Evolutionary conservation across 2,797 vertebrate species (phyloP).

Genomic region (Peromyscus nudipes): DNA sequence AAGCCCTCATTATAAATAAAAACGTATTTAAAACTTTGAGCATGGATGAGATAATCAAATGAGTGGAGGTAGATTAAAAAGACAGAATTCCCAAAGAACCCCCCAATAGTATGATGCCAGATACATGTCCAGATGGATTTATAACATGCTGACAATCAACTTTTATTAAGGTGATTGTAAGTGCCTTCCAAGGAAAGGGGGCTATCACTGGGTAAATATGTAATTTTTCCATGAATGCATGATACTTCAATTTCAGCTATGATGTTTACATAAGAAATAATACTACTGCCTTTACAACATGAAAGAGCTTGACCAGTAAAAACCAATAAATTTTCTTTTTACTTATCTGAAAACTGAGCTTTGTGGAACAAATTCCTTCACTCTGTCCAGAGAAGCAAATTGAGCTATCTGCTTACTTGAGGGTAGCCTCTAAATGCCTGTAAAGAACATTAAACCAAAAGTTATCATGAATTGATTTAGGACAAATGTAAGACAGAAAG

Average conservation of each 20-base stretch:
- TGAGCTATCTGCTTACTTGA: conserved; percentile 1
- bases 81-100: conserved; percentile 7
- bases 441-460: conserved; percentile 9
- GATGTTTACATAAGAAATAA: not conserved
- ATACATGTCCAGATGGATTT: not conserved
- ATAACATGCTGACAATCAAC: not conserved
- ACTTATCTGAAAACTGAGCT: not conserved
- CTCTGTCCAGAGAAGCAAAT: not conserved
- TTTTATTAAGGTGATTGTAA: not conserved
- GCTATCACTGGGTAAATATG: not conserved
- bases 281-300: not conserved
- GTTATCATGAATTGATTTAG: not conserved
- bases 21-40: not conserved
- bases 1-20: conserved; percentile 10
- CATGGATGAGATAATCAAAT: not conserved
- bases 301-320: not conserved
- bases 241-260: not conserved
- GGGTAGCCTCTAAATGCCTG: not conserved
- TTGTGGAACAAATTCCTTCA: not conserved
- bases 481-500: not conserved
- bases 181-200: not conserved
- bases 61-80: not conserved
- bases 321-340: too few species aligned
- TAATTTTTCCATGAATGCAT: not conserved
- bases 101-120: not conserved